Evolutionary conservation across 2,888 invertebrate genomes (phyloP), one percentile per base, ranked within the genome.

Genomic region (Unio delphinus): DNA sequence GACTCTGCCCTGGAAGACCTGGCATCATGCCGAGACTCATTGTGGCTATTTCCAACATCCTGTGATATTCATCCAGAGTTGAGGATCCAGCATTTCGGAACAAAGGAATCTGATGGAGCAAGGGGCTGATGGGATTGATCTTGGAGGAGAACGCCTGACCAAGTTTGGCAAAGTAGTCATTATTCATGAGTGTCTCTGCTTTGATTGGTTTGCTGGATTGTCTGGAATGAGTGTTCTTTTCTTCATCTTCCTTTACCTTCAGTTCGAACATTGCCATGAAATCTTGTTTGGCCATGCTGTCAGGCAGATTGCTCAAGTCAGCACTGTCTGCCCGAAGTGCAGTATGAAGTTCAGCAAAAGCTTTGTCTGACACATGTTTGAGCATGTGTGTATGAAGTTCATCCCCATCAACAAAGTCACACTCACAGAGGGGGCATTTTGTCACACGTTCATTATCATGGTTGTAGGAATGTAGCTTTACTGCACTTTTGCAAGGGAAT

Each of bases 251-350:
- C 11, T 70, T 76, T 45, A 75, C 75, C 60, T 77, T 81, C n/a
- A 86, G 73, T 86, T 95, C 94, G 34, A 96, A 91, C 75, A 94
- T 93, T 1, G 95, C 94, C 86, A 96, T 94, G 88, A 96, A 96
- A 80, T 95, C 94, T 71, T 94, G 94, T 58, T 95, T 92, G 63
- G 74, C 67, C 17, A 84, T 75, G 62, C 71, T 65, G 55, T 79
- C 78, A 0, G 74, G 76, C 64, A 54, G 75, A 5, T 73, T 30
- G 23, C 73, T 74, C 11, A 76, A 68, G 26, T 81, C 78, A n/a
- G 77, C 75, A 18, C 65, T 78, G 65, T 76, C 77, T 26, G 73
- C 63, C 30, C 68, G 65, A 15, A 65, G 55, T 3, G 77, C 75
- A 34, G 77, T 74, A 68, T 73, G 74, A 68, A 74, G 74, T 60